These are phyloP conservation scores for Sitta carolinensis DNA, from an alignment of 2,797 vertebrate species.

Conservation along the genomic window DNA sequence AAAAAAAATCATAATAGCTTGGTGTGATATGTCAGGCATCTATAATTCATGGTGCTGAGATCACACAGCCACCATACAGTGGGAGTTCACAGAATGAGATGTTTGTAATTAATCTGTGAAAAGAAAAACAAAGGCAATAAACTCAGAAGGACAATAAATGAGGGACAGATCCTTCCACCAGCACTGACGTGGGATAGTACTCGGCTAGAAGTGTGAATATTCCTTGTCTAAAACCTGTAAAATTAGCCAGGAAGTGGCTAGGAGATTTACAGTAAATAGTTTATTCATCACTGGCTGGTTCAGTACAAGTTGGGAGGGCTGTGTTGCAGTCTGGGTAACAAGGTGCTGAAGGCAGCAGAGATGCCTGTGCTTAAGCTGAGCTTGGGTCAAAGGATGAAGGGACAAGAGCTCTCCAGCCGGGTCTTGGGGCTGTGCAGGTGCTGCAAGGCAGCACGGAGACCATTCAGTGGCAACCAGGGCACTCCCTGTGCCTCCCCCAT, in stretches of 20 bases:
- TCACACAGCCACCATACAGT: constrained; percentile 37
- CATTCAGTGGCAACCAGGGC: rapidly evolving
- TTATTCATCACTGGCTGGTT: background rate
- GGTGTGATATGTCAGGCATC: constrained; percentile 66
- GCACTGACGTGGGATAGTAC: rapidly evolving
- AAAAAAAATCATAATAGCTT: constrained; percentile 54
- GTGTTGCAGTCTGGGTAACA: rapidly evolving
- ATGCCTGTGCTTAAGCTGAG: background rate
- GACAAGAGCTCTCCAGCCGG: rapidly evolving
- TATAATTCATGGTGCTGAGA: constrained; percentile 61
- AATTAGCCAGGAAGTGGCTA: background rate
- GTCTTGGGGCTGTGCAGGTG: rapidly evolving
- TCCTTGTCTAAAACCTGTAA: background rate
- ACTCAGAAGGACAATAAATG: background rate
- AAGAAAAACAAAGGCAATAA: constrained; percentile 64
- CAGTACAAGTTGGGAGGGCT: rapidly evolving
- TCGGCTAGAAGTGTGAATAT: background rate
- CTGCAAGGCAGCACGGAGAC: rapidly evolving
- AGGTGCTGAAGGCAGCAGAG: background rate
- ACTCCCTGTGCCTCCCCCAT: rapidly evolving
- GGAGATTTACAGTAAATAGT: background rate
- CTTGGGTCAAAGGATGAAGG: background rate
- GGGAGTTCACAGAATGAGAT: constrained; percentile 34
- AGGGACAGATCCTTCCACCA: background rate
- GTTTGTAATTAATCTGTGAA: constrained; percentile 60